These are phyloP conservation scores for Rugalucina vietnamica DNA, from an alignment of 2,888 invertebrate genomes.

Conservation along the genomic window DNA sequence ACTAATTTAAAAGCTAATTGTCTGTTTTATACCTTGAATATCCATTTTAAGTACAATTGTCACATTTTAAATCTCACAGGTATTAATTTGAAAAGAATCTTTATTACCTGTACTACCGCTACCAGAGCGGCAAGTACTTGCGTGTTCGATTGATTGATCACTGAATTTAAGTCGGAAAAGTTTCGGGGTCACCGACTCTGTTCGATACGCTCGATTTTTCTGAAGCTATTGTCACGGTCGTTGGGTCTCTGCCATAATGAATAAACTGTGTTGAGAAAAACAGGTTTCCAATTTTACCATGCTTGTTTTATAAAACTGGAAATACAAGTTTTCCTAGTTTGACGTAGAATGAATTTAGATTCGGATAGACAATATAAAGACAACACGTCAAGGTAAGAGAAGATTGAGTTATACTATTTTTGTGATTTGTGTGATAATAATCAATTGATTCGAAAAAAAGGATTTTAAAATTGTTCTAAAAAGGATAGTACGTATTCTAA, in stretches of 20 bases:
- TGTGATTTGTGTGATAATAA: too few species aligned
- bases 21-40: too few species aligned
- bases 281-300: constrained; percentile 41
- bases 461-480: too few species aligned
- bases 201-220: constrained; percentile 6
- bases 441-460: too few species aligned
- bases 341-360: constrained; percentile 62
- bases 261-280: constrained; percentile 1
- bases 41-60: background rate
- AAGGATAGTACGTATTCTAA: too few species aligned
- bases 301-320: constrained; percentile 56
- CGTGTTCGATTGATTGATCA: constrained; percentile 12
- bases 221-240: constrained; percentile 3
- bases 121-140: background rate
- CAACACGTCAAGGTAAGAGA: background rate
- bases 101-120: background rate
- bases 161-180: background rate
- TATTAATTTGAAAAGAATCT: background rate
- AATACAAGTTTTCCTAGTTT: constrained; percentile 66
- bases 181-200: background rate
- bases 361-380: constrained; percentile 27
- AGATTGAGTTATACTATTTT: background rate
- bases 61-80: background rate
- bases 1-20: background rate
- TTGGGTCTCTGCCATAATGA: constrained; percentile 1